Percentiles rank a stretch among this genome's conserved stretches.
Conservation (phyloP, 1,140 invertebrate species). For the Diabrotica virgifera region DNA sequence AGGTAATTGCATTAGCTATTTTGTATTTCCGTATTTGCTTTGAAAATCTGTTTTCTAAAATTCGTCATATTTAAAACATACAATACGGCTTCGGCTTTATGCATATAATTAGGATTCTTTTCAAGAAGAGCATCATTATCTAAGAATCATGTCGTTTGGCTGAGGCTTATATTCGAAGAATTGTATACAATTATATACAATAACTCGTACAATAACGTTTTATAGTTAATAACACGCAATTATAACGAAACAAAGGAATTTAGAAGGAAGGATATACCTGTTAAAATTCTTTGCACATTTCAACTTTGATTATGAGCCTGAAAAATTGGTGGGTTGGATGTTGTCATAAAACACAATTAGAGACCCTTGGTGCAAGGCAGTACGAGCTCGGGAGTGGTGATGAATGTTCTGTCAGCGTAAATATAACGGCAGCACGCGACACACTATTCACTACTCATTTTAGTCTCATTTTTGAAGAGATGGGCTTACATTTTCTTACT, state of each 20-base stretch:
- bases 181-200: too few species aligned
- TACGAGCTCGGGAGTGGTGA: slow-evolving; percentile 31
- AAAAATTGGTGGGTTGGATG: slow-evolving; percentile 35
- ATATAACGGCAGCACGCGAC: slow-evolving; percentile 36
- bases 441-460: slow-evolving; percentile 20
- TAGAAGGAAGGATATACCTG: not conserved
- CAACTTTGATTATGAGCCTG: slow-evolving; percentile 30
- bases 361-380: slow-evolving; percentile 27
- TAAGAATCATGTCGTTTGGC: too few species aligned
- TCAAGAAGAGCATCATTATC: too few species aligned
- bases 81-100: too few species aligned
- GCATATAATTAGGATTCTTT: too few species aligned
- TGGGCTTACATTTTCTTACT: too few species aligned
- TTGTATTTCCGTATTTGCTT: too few species aligned
- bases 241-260: not conserved
- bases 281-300: slow-evolving; percentile 28
- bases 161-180: too few species aligned
- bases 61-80: too few species aligned
- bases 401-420: slow-evolving; percentile 37
- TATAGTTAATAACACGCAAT: slow-evolving; percentile 2
- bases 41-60: too few species aligned
- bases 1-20: too few species aligned
- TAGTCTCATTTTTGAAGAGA: not conserved
- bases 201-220: not conserved
- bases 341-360: slow-evolving; percentile 38